Base-by-base conservation (phyloP, 2,888 invertebrate species). In the Polymixis flavicincta region DNA sequence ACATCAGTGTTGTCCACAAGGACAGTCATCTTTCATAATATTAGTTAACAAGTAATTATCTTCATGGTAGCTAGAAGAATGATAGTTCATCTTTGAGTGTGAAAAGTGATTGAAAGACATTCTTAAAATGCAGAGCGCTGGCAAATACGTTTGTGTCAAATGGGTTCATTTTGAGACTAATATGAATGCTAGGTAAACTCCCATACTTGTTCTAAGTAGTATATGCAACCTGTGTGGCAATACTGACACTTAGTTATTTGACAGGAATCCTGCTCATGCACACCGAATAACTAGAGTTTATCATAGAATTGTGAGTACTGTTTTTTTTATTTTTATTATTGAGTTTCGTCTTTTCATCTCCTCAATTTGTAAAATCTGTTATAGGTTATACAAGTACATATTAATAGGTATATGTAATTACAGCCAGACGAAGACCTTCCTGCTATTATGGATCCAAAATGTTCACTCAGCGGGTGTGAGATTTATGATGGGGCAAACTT, bases 391-490 rank as follows among this genome's bases (percentile, higher is more conserved):
- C 19, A 25, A 32, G 22, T 45, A 25, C 14, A 19, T 50, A 54
- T 59, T 65, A 69, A 74, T 50, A 48, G 19, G 17, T 50, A 8
- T 45, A 28, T 71, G 61, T 59, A 69, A 11, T 85, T 89, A 54
- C 89, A 92, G 92, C 42, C n/a, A 55, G 45, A 75, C 14, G 66
- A 81, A 75, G 78, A 74, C 71, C 81, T 71, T 74, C 78, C 66
- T 65, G 74, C 86, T 90, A 94, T 89, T 85, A 96, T 96, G 96
- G 95, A 96, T 89, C 95, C 96, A 92, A 91, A 95, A 93, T 95
- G 95, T 91, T 94, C 95, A 78, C 93, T 91, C 86, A 92, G 92
- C 75, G 91, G 91, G 78, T 91, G 92, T 92, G 93, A 94, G 83
- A 90, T 93, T 85, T 94, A 89, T 87, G 93, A 94, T 73, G 94